Evolutionary conservation across 2,888 invertebrate genomes (phyloP), one percentile per base, ranked within the genome.

Genomic region (Oligia fasciuncula): DNA sequence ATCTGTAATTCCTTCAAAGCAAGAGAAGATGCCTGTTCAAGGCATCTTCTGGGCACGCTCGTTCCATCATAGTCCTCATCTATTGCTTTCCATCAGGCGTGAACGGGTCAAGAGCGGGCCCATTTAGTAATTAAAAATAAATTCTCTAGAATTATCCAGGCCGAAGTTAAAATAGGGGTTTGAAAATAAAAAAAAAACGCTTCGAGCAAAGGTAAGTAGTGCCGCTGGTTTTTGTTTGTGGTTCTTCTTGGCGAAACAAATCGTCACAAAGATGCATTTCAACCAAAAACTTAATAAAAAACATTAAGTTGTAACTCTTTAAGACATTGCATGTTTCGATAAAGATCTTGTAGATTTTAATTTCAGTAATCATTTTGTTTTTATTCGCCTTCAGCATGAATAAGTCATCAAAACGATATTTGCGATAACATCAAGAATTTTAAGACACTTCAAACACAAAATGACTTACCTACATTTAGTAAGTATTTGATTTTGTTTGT

Each of bases 271-370:
- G 29, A 51, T 79, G 23, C 14, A 66, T 66, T 73, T 73, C 1
- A 60, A 66, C 29, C 5, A 43, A 71, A 73, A 73, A 40, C 43
- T 14, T 51, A n/a, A 23, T 4, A 81, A 77, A 82, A 65, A 82
- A 65, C 14, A 79, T 79, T 62, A 74, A 68, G 71, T 82, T 78
- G 9, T 74, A 71, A 57, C 46, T 79, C 62, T 84, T 84, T 49
- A 84, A 74, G 79, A 74, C 73, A 77, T 85, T 69, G 75, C 79
- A 79, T 83, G 84, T 74, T 68, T 13, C 29, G 87, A 87, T 87
- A 85, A 81, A 40, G n/a, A 87, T 87, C 87, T 77, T 40, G 73
- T 77, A 70, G 79, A 74, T 83, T 79, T 79, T 77, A 87, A 80
- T 85, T 83, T 78, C 40, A 63, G 57, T 62, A 72, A 77, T 79